Evolutionary conservation across 1,140 invertebrate genomes (phyloP), one percentile per base, ranked within the genome.

Genomic region (Brachionus asplanchnoidis): DNA sequence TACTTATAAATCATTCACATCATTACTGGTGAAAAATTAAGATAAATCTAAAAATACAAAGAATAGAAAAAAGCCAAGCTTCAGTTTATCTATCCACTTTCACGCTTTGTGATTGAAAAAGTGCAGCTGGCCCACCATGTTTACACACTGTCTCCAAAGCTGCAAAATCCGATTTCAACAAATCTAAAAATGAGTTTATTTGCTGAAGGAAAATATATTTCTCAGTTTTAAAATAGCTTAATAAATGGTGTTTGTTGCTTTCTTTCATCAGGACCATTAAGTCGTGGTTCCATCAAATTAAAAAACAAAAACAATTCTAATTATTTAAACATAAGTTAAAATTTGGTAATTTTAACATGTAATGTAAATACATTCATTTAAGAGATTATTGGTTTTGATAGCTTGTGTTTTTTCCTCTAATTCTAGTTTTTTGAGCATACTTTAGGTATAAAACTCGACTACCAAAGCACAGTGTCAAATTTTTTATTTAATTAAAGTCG

Each of bases 1-100:
- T n/a, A 17, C n/a, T 73, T 42, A 73, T 73, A 6, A 73, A 73
- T 73, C 68, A 73, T 73, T 73, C 44, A 73, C 14, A 14, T 73
- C 32, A 73, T 40, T 73, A 42, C 17, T 40, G 6, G 26, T 68
- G 26, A 32, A 68, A 68, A 32, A 68, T 68, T 14, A 73, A 73
- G 68, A 73, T 73, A 73, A 73, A 73, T 42, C 7, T 44, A 40
- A 40, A 73, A 40, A 9, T 36, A 42, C n/a, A 20, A 17, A 1
- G n/a, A 42, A 73, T 17, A 40, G 23, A 20, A 42, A 5, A 11
- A 7, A 40, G 12, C 32, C n/a, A 36, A 28, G 32, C 8, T n/a
- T n/a, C 4, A 36, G 28, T 32, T 68, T 68, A 17, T 28, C 26
- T 6, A 66, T 66, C 11, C 17, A 66, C 14, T 66, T 66, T 23